Evolutionary conservation across 1,140 invertebrate species (phyloP).

Genomic region (Myzus persicae): DNA sequence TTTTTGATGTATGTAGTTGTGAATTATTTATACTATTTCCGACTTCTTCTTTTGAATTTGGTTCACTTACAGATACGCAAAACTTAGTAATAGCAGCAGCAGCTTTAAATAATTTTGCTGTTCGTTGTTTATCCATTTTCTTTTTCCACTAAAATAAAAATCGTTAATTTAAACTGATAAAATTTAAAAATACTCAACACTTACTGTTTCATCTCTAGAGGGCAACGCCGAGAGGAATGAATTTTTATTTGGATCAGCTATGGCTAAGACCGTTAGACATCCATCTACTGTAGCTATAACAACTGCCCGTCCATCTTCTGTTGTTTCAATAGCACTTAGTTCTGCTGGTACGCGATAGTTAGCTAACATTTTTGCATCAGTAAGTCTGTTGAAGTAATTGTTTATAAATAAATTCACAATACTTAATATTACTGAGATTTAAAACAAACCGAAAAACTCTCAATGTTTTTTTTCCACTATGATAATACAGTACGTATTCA

Average conservation of each 20-base stretch:
- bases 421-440: background rate
- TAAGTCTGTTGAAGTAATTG: constrained; percentile 69
- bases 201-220: constrained; percentile 75
- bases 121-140: constrained; percentile 73
- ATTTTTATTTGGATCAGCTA: constrained; percentile 79
- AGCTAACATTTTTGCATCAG: constrained; percentile 88
- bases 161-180: background rate
- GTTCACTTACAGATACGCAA: constrained; percentile 62
- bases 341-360: constrained; percentile 93
- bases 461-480: constrained; percentile 91
- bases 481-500: constrained; percentile 96
- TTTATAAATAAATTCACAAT: constrained; percentile 23
- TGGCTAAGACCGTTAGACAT: constrained; percentile 88
- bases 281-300: constrained; percentile 93
- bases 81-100: constrained; percentile 69
- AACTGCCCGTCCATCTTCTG: constrained; percentile 80
- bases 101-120: constrained; percentile 74
- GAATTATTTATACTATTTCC: constrained; percentile 12
- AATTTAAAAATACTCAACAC: background rate
- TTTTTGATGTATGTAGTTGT: constrained; percentile 31
- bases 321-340: constrained; percentile 84
- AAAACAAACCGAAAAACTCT: constrained; percentile 81
- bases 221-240: constrained; percentile 75
- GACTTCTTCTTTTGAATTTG: constrained; percentile 38
- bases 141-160: constrained; percentile 71